A percentile compares a stretch with the other conserved stretches of the same genome.
Evolutionary conservation across 1,140 invertebrate species (phyloP).

Genomic region (Drosophila willistoni): DNA sequence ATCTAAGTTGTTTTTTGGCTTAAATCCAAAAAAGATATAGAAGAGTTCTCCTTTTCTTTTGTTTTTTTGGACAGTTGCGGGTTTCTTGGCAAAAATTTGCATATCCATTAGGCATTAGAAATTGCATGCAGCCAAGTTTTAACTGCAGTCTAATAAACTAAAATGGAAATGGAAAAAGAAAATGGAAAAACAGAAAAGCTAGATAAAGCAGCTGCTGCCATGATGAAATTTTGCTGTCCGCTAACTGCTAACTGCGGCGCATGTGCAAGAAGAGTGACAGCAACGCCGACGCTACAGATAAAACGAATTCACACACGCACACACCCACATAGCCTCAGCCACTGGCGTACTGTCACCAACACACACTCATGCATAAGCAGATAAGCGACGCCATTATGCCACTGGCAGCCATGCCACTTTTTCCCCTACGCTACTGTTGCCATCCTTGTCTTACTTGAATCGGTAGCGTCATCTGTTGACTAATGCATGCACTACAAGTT

Average conservation of each 20-base stretch:
- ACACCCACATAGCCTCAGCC: background rate
- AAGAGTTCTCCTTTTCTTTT: too few relatives aligned
- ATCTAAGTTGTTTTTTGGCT: background rate
- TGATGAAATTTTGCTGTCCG: background rate
- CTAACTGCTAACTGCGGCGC: slow-evolving; percentile 29
- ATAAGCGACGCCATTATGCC: slow-evolving; percentile 1
- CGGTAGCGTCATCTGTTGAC: too few relatives aligned
- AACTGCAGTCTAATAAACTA: slow-evolving; percentile 63
- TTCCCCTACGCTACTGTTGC: background rate
- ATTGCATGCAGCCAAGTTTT: slow-evolving; percentile 63
- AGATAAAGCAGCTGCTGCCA: slow-evolving; percentile 40
- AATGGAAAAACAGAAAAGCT: slow-evolving; percentile 17
- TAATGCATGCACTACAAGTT: too few relatives aligned
- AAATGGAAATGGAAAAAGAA: slow-evolving; percentile 19
- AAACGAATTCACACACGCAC: slow-evolving; percentile 3
- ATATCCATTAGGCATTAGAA: slow-evolving; percentile 47
- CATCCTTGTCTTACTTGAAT: too few relatives aligned
- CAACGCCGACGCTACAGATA: slow-evolving; percentile 37
- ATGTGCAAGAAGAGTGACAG: slow-evolving; percentile 30
- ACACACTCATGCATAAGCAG: background rate
- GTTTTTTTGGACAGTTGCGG: background rate
- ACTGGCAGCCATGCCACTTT: slow-evolving; percentile 5
- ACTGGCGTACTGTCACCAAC: background rate
- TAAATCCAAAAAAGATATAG: slow-evolving; percentile 5
- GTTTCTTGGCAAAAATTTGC: slow-evolving; percentile 53